Conservation (phyloP, 2,888 invertebrate species). For the Cosmopolites sordidus region DNA sequence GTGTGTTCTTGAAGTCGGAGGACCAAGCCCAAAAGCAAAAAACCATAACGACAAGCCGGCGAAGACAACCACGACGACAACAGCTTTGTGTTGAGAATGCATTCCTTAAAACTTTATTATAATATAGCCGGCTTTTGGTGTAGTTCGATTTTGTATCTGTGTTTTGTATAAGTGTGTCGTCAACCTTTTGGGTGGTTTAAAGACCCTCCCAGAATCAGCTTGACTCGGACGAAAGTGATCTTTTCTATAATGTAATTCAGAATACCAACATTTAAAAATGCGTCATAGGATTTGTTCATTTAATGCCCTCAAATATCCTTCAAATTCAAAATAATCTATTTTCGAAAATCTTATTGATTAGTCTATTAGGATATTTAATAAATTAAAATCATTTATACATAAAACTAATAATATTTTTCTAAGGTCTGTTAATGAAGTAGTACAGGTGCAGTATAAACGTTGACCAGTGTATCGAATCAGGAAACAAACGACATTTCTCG, state of each 20-base stretch:
- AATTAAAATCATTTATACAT: too few relatives aligned
- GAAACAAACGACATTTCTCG: neutral
- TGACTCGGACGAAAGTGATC: neutral
- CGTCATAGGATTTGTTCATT: too few relatives aligned
- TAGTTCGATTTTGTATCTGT: neutral
- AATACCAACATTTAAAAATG: too few relatives aligned
- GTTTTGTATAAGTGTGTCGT: neutral
- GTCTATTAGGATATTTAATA: too few relatives aligned
- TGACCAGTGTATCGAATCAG: neutral
- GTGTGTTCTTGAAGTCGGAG: conserved; percentile 30
- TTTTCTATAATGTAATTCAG: neutral
- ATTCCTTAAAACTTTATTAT: conserved; percentile 25
- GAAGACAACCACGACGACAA: conserved; percentile 28
- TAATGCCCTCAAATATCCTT: too few relatives aligned
- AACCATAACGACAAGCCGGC: conserved; percentile 30
- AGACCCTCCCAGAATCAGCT: neutral
- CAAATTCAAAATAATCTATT: too few relatives aligned
- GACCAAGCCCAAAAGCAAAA: conserved; percentile 34
- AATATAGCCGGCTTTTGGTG: conserved; percentile 3
- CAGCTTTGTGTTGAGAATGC: conserved; percentile 21
- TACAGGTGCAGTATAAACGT: neutral
- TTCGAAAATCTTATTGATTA: too few relatives aligned
- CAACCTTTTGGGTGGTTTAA: neutral
- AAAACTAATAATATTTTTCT: too few relatives aligned
- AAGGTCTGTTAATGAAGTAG: too few relatives aligned